Conservation (phyloP, 2,113 vertebrate genomes). For the Emydocephalus ijimae region DNA sequence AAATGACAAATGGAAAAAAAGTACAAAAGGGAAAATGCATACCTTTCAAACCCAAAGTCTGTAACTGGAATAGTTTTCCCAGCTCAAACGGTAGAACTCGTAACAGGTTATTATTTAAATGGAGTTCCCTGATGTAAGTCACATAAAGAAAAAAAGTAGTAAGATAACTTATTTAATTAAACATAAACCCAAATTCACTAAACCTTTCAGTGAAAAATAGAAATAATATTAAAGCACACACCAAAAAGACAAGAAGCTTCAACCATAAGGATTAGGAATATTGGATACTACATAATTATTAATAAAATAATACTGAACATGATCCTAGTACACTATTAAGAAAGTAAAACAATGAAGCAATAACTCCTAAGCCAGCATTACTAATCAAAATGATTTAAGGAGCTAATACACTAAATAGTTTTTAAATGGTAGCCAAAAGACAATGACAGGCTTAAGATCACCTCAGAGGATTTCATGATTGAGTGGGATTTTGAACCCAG, state of each 20-base stretch:
- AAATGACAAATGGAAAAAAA: slow-evolving; percentile 17
- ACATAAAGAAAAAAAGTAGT: slow-evolving; percentile 52
- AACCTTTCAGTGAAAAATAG: slow-evolving; percentile 15
- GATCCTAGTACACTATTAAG: slow-evolving; percentile 26
- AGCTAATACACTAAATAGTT: slow-evolving; percentile 1
- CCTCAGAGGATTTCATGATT: not conserved
- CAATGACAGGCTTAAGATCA: not conserved
- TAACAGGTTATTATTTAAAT: slow-evolving; percentile 99
- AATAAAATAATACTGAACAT: slow-evolving; percentile 11
- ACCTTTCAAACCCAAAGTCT: slow-evolving; percentile 99
- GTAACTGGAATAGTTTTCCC: slow-evolving; percentile 99
- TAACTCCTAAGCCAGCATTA: slow-evolving; percentile 33
- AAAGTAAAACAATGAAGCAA: slow-evolving; percentile 36
- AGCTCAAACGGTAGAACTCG: slow-evolving; percentile 99
- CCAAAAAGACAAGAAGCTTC: slow-evolving; percentile 27
- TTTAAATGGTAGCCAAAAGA: not conserved
- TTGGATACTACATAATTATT: not conserved
- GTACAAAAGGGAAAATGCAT: slow-evolving; percentile 54
- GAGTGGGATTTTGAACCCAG: not conserved
- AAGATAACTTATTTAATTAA: slow-evolving; percentile 33
- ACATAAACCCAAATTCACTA: not conserved
- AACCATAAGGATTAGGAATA: slow-evolving; percentile 11
- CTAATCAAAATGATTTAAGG: slow-evolving; percentile 9
- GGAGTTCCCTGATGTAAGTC: slow-evolving; percentile 90
- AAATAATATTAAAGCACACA: slow-evolving; percentile 20